phyloP scores from a whole-genome alignment of 2,888 invertebrate species.

The Acrobasis repandana region DNA sequence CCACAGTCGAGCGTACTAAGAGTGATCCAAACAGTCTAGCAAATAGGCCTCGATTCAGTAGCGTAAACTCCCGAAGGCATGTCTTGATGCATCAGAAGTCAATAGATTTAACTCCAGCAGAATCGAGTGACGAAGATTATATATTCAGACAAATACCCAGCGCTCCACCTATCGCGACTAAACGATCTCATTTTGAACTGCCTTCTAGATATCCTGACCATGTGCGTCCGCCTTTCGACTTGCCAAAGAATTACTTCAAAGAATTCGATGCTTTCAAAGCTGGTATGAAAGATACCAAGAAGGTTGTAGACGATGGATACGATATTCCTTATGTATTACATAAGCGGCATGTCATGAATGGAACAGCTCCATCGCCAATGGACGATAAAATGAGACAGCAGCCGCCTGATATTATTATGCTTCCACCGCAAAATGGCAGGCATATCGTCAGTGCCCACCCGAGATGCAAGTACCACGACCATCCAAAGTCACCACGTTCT shows the following conservation, averaged over 20 bases:
- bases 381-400: conserved; percentile 61
- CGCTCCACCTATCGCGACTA: conserved; percentile 87
- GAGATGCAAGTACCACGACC: conserved; percentile 77
- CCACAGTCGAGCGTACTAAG: conserved; percentile 91
- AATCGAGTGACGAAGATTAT: conserved; percentile 92
- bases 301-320: conserved; percentile 78
- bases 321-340: conserved; percentile 94
- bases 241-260: conserved; percentile 88
- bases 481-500: conserved; percentile 77
- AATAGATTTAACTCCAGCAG: conserved; percentile 92
- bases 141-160: conserved; percentile 89
- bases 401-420: conserved; percentile 73
- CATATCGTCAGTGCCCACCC: conserved; percentile 74
- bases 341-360: conserved; percentile 93
- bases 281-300: conserved; percentile 77
- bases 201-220: conserved; percentile 82
- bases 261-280: conserved; percentile 84
- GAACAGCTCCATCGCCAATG: conserved; percentile 86
- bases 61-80: conserved; percentile 89
- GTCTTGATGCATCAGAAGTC: conserved; percentile 93
- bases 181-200: conserved; percentile 87
- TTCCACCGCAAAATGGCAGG: conserved; percentile 74
- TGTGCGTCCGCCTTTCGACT: conserved; percentile 86
- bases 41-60: conserved; percentile 87
- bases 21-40: conserved; percentile 93